These are phyloP conservation scores for Dendrophyllia cribrosa DNA, from an alignment of 64 coral and sea anemone genomes.

Conservation along the genomic window DNA sequence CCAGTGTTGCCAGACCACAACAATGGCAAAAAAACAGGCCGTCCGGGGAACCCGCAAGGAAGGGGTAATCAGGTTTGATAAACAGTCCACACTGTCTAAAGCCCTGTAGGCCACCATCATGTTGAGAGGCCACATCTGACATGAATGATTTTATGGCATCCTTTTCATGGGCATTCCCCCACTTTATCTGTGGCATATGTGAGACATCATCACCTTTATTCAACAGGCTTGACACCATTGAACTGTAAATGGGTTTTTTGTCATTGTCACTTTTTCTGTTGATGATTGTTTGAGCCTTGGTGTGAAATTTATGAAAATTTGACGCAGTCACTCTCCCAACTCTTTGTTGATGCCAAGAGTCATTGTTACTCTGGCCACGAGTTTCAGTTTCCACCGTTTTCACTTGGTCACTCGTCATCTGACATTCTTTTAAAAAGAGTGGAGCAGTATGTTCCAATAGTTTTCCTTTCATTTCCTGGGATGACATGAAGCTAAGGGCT, in stretches of 20 bases:
- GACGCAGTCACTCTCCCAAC: conserved; percentile 63
- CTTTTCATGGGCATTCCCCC: conserved; percentile 52
- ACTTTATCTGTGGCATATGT: conserved; percentile 67
- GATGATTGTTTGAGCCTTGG: conserved; percentile 62
- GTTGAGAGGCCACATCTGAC: conserved; percentile 15
- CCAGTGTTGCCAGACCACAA: conserved; percentile 39
- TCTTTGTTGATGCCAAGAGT: conserved; percentile 48
- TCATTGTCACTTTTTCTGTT: conserved; percentile 49
- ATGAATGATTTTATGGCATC: conserved; percentile 65
- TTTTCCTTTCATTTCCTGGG: conserved; percentile 57
- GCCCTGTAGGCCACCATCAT: conserved; percentile 30
- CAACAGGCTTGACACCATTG: conserved; percentile 48
- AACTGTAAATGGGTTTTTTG: conserved; percentile 29
- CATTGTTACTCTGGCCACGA: conserved; percentile 37
- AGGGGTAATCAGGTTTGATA: conserved; percentile 61
- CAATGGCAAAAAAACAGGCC: conserved; percentile 50
- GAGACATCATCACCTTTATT: conserved; percentile 38
- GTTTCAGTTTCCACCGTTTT: conserved; percentile 67
- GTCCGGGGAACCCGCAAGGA: conserved; percentile 54
- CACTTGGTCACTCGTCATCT: conserved; percentile 58
- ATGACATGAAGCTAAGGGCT: conserved; percentile 61
- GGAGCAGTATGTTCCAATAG: conserved; percentile 31
- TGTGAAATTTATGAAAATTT: conserved; percentile 64
- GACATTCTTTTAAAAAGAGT: conserved; percentile 49
- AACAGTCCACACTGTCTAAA: conserved; percentile 70